These are phyloP conservation scores for Meriones psammophilus DNA, from an alignment of 2,797 vertebrate genomes.

Conservation along the genomic window DNA sequence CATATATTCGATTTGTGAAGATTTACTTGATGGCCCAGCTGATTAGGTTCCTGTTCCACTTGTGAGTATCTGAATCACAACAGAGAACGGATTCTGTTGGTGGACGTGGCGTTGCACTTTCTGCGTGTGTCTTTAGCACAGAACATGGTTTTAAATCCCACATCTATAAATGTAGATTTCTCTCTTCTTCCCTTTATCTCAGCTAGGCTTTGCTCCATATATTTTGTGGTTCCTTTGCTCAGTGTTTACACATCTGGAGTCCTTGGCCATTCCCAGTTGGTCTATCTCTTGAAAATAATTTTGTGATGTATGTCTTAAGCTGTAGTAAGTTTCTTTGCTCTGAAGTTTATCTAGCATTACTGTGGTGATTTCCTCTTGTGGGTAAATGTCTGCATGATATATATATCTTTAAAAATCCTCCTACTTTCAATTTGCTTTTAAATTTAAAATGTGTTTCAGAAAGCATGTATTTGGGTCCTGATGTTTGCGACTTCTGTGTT, in stretches of 20 bases:
- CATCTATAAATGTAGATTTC: too few relatives aligned
- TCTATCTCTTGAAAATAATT: not conserved
- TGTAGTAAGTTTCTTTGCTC: not conserved
- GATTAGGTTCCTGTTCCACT: not conserved
- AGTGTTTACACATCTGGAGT: not conserved
- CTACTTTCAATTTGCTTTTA: not conserved
- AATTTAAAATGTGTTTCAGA: slow-evolving; percentile 6
- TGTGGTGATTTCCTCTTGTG: not conserved
- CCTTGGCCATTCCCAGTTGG: not conserved
- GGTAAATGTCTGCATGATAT: not conserved
- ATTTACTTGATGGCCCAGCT: not conserved
- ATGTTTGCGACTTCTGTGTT: not conserved
- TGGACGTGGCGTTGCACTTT: accelerated
- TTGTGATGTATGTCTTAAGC: not conserved
- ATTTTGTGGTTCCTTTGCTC: not conserved
- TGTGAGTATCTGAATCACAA: not conserved
- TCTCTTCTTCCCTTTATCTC: not conserved
- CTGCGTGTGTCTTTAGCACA: not conserved
- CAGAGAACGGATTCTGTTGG: not conserved
- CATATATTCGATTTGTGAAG: not conserved
- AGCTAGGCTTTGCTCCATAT: not conserved
- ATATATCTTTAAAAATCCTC: not conserved
- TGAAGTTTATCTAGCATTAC: not conserved
- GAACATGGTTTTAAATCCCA: not conserved
- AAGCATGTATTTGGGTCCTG: not conserved